Base-by-base conservation (phyloP, 2,888 invertebrate genomes). In the Chrysomela aeneicollis region DNA sequence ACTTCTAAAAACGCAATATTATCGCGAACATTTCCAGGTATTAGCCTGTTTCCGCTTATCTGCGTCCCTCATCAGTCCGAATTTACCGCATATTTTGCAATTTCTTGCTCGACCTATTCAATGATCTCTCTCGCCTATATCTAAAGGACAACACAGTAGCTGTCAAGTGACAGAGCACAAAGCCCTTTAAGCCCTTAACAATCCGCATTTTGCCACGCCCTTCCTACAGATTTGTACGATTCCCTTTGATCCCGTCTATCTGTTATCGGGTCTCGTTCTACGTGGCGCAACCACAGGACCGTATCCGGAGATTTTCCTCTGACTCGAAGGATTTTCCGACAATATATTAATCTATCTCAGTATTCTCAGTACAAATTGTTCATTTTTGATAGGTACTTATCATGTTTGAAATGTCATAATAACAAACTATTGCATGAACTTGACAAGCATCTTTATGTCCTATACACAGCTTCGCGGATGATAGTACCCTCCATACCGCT, bases 181-280 rank as follows among this genome's bases (percentile, higher is more conserved):
- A 74, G 70, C 71, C 71, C 71, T 69, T 72, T 71, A 72, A 75
- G 68, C 71, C 70, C 67, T 67, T 71, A 71, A 74, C 73, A 75
- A 75, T 73, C 66, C 69, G 65, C 67, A 69, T 67, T 5, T 26
- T 62, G 70, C 75, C 74, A 73, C 75, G 74, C 75, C 75, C 73
- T 37, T 59, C 50, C 35, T 19, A 67, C 67, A 70, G 70, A 74
- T 74, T 74, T 73, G 68, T 71, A 71, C 67, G 70, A 71, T 70
- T 71, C 70, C 59, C 60, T 61, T 64, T 67, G 63, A 60, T 66
- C 67, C 61, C 22, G 55, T 66, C 60, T 55, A 55, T 53, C 54
- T 68, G 62, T 69, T 71, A 70, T 68, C 70, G 69, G 63, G 64
- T 66, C 63, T 63, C 53, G 37, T 61, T 54, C 54, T 54, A 35